A percentile compares a stretch with the other conserved stretches of the same genome.
Conservation (phyloP, 2,888 invertebrate species). For the Chrysotoxum bicinctum region DNA sequence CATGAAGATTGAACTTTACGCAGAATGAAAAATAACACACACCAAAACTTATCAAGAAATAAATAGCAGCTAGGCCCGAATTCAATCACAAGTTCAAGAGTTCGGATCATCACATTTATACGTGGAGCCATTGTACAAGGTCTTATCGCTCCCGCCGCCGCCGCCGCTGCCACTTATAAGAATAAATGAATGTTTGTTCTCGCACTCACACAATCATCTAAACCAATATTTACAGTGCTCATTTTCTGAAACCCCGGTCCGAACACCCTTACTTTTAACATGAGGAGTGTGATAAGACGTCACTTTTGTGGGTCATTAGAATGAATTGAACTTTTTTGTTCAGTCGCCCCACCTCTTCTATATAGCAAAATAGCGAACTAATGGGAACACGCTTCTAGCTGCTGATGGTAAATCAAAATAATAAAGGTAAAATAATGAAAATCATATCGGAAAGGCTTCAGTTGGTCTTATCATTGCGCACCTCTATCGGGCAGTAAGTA, state of each 20-base stretch:
- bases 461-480: slow-evolving; percentile 46
- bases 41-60: not conserved
- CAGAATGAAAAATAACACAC: not conserved
- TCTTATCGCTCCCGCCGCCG: slow-evolving; percentile 47
- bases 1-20: not conserved
- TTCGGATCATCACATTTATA: not conserved
- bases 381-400: slow-evolving; percentile 8
- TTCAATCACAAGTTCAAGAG: slow-evolving; percentile 65
- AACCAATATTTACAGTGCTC: slow-evolving; percentile 66
- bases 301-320: slow-evolving; percentile 65
- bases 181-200: slow-evolving; percentile 13
- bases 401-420: slow-evolving; percentile 18
- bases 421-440: slow-evolving; percentile 23
- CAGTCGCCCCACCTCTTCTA: not conserved
- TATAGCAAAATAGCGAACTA: not conserved
- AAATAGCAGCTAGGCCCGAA: slow-evolving; percentile 26
- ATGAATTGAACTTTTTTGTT: slow-evolving; percentile 61
- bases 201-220: slow-evolving; percentile 16
- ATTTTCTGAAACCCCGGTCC: slow-evolving; percentile 24
- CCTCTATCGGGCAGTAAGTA: slow-evolving; percentile 56
- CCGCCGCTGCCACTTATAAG: slow-evolving; percentile 1
- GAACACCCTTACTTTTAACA: not conserved
- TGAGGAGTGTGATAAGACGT: slow-evolving; percentile 42
- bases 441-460: slow-evolving; percentile 45
- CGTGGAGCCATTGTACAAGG: slow-evolving; percentile 40